These are phyloP conservation scores for Tachystola acroxantha DNA, from an alignment of 2,888 invertebrate genomes.

Conservation along the genomic window DNA sequence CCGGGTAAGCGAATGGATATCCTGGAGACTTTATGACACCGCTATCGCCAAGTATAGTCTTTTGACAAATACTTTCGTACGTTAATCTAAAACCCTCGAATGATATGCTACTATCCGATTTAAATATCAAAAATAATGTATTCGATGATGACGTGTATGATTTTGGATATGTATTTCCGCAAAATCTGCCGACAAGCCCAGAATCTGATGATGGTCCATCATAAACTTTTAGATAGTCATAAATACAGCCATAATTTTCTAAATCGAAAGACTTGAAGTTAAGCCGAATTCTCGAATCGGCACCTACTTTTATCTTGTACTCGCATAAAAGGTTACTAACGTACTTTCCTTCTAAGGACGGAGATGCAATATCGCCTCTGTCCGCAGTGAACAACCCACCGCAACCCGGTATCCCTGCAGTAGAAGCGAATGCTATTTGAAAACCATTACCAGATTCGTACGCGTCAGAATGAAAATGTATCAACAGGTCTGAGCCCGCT, in stretches of 20 bases:
- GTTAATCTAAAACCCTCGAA: constrained; percentile 49
- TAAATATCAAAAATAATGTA: constrained; percentile 73
- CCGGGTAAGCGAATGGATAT: constrained; percentile 84
- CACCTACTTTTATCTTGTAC: constrained; percentile 85
- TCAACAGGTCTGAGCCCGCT: constrained; percentile 78
- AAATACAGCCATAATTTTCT: constrained; percentile 77
- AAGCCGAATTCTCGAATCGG: constrained; percentile 80
- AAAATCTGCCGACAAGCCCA: constrained; percentile 84
- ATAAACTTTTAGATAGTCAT: constrained; percentile 81
- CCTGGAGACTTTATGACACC: constrained; percentile 85
- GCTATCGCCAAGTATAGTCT: constrained; percentile 67
- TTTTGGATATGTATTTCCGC: constrained; percentile 82
- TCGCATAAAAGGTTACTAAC: constrained; percentile 83
- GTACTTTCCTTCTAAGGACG: constrained; percentile 76
- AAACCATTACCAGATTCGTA: constrained; percentile 86
- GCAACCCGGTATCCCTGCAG: constrained; percentile 88
- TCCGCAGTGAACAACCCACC: constrained; percentile 85
- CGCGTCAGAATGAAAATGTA: constrained; percentile 90
- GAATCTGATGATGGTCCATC: constrained; percentile 81
- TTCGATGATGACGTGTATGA: constrained; percentile 79
- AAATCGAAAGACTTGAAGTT: constrained; percentile 82
- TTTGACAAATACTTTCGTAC: constrained; percentile 53
- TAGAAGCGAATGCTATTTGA: constrained; percentile 86
- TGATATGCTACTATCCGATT: constrained; percentile 45
- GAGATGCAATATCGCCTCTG: constrained; percentile 82